Evolutionary conservation across 1,140 invertebrate genomes (phyloP).

Genomic region (Zaprionus taronus): DNA sequence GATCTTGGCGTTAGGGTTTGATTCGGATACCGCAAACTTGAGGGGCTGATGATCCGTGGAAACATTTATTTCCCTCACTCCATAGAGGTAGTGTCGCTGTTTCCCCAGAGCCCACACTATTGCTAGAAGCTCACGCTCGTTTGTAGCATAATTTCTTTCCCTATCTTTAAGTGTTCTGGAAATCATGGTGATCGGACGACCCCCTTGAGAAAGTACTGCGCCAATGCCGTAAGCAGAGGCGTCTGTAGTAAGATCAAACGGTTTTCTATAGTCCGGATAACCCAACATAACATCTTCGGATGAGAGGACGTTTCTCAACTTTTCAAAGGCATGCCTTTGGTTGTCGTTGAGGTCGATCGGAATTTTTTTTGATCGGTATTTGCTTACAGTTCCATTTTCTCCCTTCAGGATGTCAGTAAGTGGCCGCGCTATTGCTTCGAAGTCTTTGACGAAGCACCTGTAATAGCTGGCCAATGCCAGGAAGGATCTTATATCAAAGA

Average conservation of each 20-base stretch:
- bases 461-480: too few relatives aligned
- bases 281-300: too few relatives aligned
- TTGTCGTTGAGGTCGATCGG: background rate
- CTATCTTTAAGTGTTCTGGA: background rate
- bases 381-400: background rate
- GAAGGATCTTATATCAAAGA: background rate
- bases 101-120: background rate
- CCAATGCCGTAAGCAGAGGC: too few relatives aligned
- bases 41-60: background rate
- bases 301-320: too few relatives aligned
- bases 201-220: background rate
- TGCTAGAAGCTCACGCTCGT: background rate
- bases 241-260: too few relatives aligned
- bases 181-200: slow-evolving; percentile 2
- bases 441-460: background rate
- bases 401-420: background rate
- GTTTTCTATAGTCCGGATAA: too few relatives aligned
- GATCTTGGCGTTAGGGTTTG: too few relatives aligned
- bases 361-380: background rate
- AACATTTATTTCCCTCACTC: background rate
- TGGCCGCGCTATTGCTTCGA: background rate
- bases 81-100: background rate
- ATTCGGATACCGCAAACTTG: too few relatives aligned
- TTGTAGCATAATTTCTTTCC: background rate
- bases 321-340: too few relatives aligned